Evolutionary conservation across 2,888 invertebrate genomes (phyloP), one percentile per base, ranked within the genome.

Genomic region (Lasioglossum calceatum): DNA sequence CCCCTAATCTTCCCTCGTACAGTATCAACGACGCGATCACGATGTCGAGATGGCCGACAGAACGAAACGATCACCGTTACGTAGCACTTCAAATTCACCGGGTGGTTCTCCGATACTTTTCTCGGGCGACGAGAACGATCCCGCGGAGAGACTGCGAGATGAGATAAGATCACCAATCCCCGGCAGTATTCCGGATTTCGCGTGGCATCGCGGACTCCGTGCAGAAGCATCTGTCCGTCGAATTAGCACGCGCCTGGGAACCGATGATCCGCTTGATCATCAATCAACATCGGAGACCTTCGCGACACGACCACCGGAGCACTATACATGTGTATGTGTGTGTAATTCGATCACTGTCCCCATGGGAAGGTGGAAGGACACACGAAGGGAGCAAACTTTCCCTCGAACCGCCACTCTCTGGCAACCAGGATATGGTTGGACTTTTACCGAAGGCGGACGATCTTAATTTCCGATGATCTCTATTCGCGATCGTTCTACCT

Each of bases 401-500:
- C 23, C 36, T 23, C 27, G 42, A 79, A 42, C 50, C 79, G 14
- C 12, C 16, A 42, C 42, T 54, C 71, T 23, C 71, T 32, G 77
- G 42, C 39, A 50, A 72, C 32, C 4, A 32, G 27, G 3, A 14
- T 23, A 14, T 23, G 42, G 32, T 36, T 4, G 10, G 10, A 70
- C 27, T 4, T 54, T 54, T n/a, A 23, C n/a, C 54, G 23, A 54
- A n/a, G n/a, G 2, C 23, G 8, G 23, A 54, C 10, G 54, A 54
- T 54, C 10, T n/a, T 23, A 54, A n/a, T 54, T 23, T 54, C 23
- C 54, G 23, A n/a, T 8, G 10, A n/a, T 54, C 10, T 23, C 23
- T 54, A 23, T 23, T 23, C 54, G 54, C 54, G 54, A 54, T 54
- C 19, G 19, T 50, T 50, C 54, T 84, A 89, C 87, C 89, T 89